Conservation (phyloP, 2,888 invertebrate species). For the Patella depressa region DNA sequence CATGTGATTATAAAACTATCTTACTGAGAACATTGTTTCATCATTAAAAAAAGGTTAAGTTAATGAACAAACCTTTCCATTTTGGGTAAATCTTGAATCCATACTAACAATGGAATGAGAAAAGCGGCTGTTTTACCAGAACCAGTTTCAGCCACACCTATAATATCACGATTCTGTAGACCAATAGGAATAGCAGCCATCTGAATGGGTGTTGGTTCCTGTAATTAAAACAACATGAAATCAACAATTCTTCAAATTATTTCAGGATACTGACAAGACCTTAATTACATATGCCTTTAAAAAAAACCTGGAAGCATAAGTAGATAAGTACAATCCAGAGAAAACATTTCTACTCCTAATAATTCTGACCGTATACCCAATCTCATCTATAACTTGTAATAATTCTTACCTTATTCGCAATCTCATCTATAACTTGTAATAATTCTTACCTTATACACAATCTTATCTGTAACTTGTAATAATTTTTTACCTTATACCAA, state of each 20-base stretch:
- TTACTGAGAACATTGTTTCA: too few species aligned
- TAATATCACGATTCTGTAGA: conserved; percentile 83
- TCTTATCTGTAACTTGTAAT: conserved; percentile 85
- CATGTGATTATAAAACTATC: too few species aligned
- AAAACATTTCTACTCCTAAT: not conserved
- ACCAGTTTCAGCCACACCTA: conserved; percentile 99
- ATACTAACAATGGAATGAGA: conserved; percentile 94
- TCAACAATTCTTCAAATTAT: too few species aligned
- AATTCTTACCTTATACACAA: conserved; percentile 87
- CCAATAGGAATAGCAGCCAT: conserved; percentile 99
- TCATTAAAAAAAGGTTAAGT: not conserved
- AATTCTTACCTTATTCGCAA: conserved; percentile 83
- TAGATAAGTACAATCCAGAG: too few species aligned
- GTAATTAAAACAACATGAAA: conserved; percentile 23
- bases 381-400: conserved; percentile 86
- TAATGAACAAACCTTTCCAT: conserved; percentile 79
- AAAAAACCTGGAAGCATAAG: not conserved
- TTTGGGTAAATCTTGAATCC: conserved; percentile 98
- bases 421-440: conserved; percentile 91
- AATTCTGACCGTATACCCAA: conserved; percentile 83
- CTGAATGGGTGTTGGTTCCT: conserved; percentile 98
- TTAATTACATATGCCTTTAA: not conserved
- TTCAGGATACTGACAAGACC: too few species aligned
- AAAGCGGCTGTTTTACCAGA: conserved; percentile 99
- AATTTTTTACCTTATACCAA: conserved; percentile 81